A percentile compares a stretch with the other conserved stretches of the same genome.
Evolutionary conservation across 2,113 vertebrate genomes (phyloP).

Genomic region (Promerops cafer): DNA sequence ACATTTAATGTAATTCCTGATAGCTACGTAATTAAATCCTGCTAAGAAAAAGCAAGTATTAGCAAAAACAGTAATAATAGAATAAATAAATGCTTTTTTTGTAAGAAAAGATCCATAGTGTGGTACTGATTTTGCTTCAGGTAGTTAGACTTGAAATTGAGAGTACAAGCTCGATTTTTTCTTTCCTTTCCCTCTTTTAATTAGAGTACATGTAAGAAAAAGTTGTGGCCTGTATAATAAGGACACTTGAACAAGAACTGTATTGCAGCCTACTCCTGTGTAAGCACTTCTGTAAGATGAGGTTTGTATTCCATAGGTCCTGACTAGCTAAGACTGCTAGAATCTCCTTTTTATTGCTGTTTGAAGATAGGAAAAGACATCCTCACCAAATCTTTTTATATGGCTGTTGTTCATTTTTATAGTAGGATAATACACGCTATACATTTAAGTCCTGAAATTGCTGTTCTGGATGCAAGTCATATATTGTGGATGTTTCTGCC

Average conservation of each 20-base stretch:
- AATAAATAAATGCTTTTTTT: background rate
- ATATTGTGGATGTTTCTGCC: background rate
- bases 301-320: background rate
- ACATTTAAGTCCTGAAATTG: background rate
- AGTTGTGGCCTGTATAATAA: background rate
- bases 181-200: background rate
- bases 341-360: background rate
- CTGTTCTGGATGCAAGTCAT: background rate
- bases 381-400: background rate
- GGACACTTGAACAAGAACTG: background rate
- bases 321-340: background rate
- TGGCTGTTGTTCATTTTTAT: background rate
- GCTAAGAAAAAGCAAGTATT: background rate
- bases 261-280: background rate
- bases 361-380: background rate
- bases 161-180: background rate
- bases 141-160: background rate
- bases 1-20: background rate
- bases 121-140: background rate
- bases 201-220: background rate
- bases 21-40: background rate
- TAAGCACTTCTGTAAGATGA: background rate
- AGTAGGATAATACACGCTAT: background rate
- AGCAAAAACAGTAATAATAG: background rate
- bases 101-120: background rate